phyloP scores from a whole-genome alignment of 2,888 invertebrate genomes.

The Vanessa cardui region DNA sequence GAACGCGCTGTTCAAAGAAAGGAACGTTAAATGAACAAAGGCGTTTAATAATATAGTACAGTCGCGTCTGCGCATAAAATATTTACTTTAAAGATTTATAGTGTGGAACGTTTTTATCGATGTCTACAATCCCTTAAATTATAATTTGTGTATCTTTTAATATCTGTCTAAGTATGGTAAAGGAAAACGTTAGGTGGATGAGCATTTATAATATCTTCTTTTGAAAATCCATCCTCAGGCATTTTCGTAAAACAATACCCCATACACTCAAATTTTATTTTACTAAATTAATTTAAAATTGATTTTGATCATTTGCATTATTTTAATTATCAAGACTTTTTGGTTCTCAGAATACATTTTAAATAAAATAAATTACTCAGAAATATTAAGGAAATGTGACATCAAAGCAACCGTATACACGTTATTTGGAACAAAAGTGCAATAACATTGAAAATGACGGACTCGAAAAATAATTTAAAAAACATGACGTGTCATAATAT shows the following conservation, averaged over 20 bases:
- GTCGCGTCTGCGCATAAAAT: too few species aligned
- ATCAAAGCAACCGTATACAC: background rate
- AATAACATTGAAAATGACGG: constrained; percentile 24
- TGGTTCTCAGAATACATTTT: background rate
- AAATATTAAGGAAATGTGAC: background rate
- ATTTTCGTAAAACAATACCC: too few species aligned
- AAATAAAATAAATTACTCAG: background rate
- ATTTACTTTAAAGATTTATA: too few species aligned
- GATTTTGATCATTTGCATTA: background rate
- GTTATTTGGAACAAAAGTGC: constrained; percentile 25
- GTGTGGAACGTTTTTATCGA: too few species aligned
- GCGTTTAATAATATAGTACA: background rate
- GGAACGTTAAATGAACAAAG: constrained; percentile 10
- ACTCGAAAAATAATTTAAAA: constrained; percentile 17
- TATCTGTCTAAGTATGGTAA: too few species aligned
- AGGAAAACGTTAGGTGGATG: too few species aligned
- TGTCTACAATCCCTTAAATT: too few species aligned
- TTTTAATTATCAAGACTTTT: background rate
- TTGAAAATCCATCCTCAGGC: too few species aligned
- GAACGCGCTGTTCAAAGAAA: constrained; percentile 20
- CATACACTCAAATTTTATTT: too few species aligned
- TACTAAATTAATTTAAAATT: too few species aligned
- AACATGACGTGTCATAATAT: background rate
- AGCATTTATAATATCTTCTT: too few species aligned
- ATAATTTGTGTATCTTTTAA: too few species aligned